phyloP scores from a whole-genome alignment of 30 jellyfish, hydroid and myxozoan genomes.

The Hydractinia symbiolongicarpus region DNA sequence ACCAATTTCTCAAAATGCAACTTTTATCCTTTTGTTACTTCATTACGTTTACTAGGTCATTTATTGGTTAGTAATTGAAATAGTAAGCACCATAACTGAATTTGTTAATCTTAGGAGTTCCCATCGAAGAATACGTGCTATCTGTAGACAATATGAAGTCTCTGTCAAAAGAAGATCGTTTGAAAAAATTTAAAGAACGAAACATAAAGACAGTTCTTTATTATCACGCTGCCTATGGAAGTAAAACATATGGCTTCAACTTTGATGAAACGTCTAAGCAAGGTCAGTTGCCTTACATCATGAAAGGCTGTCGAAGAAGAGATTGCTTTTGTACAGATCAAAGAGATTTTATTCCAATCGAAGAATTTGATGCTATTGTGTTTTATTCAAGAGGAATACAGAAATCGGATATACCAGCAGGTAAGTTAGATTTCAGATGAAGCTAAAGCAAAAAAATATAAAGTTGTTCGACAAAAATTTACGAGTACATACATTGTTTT shows the following conservation, averaged over 20 bases:
- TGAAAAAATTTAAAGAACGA: not conserved
- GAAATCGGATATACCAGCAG: not conserved
- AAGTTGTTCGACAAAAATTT: no score
- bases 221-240: conserved; percentile 3
- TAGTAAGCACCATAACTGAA: no score
- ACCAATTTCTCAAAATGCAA: no score
- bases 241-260: conserved; percentile 7
- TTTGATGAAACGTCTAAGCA: not conserved
- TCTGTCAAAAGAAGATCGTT: not conserved
- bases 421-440: not conserved
- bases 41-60: no score
- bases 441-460: no score
- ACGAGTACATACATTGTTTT: no score
- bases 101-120: conserved; percentile 30
- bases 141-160: not conserved
- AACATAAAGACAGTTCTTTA: not conserved
- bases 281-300: conserved; percentile 2
- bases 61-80: no score
- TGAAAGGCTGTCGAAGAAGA: not conserved
- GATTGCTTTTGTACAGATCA: conserved; percentile 12
- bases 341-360: conserved; percentile 1
- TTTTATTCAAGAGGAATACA: conserved; percentile 8
- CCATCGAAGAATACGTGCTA: not conserved
- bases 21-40: no score
- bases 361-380: not conserved